These are phyloP conservation scores for Eufriesea mexicana DNA, from an alignment of 1,140 invertebrate genomes.

Conservation along the genomic window DNA sequence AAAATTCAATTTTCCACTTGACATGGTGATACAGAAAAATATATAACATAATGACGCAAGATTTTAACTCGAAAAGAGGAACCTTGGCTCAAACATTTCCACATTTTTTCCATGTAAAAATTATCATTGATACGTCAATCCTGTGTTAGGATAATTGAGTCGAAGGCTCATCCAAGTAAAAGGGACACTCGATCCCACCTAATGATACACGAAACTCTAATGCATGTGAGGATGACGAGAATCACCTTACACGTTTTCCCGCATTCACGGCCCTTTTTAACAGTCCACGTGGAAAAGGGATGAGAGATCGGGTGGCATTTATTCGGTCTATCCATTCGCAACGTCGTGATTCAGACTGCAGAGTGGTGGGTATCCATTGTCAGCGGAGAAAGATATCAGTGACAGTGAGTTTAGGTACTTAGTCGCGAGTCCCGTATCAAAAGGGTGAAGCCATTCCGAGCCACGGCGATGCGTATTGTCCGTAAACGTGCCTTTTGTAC, in stretches of 20 bases:
- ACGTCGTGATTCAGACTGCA: slow-evolving; percentile 45
- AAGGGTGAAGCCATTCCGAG: slow-evolving; percentile 54
- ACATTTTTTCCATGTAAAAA: no score
- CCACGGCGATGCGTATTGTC: slow-evolving; percentile 57
- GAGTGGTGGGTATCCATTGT: slow-evolving; percentile 44
- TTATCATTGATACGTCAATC: no score
- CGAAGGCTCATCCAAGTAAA: no score
- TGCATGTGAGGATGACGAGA: not conserved
- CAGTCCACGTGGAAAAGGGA: slow-evolving; percentile 1
- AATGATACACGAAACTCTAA: not conserved
- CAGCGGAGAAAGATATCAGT: slow-evolving; percentile 55
- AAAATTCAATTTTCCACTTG: no score
- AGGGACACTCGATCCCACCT: not conserved
- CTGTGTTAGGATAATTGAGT: no score
- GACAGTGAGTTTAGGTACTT: slow-evolving; percentile 63
- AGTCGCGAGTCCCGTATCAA: slow-evolving; percentile 55
- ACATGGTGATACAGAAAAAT: no score
- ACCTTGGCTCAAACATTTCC: no score
- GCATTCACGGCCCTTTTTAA: not conserved
- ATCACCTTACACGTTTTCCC: not conserved
- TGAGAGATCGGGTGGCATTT: slow-evolving; percentile 29
- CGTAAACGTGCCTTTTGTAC: slow-evolving; percentile 63
- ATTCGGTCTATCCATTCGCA: slow-evolving; percentile 42
- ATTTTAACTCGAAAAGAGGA: no score
- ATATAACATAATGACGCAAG: no score